Base-by-base conservation (phyloP, 2,113 vertebrate genomes). In the Oryzias curvinotus region DNA sequence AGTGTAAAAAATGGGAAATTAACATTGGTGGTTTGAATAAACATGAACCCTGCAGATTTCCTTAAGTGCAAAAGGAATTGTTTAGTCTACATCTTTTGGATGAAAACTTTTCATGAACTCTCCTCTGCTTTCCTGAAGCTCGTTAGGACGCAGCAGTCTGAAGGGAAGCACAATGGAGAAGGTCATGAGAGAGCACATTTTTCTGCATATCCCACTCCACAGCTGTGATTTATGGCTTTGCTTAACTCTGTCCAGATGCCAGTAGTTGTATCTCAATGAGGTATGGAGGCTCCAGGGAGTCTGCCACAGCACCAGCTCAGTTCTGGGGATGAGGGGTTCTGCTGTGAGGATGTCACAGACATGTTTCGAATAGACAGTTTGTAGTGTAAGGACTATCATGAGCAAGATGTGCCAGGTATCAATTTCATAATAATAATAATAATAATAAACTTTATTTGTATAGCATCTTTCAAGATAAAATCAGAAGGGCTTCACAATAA, bases 201-300 rank as follows among this genome's bases (percentile, higher is more conserved):
- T 55, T 54, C 57, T 61, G 53, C 58, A 57, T 72, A 65, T 58
- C 73, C n/a, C 44, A 62, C 62, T 75, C 67, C 77, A 57, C 67
- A 47, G 62, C 42, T 4, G 6, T 84, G 82, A 90, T 88, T 90
- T 80, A 87, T 86, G 56, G 57, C 51, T 54, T 26, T 0, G 18
- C 16, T 62, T 85, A 87, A 90, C 77, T 63, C 50, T 3, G 28
- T 84, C 84, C 91, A 90, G 90, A 90, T 91, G 89, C 87, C 61
- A 75, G 45, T 51, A 41, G 59, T 66, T 75, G 67, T 57, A 55
- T 85, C 65, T 47, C 51, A 51, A 49, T 79, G 75, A 84, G 69
- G 65, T 60, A 56, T 46, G 48, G 61, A 8, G 83, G 82, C 84
- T 88, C 87, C 83, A 26, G 41, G 53, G 62, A 54, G 82, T 87